Base-by-base conservation (phyloP, 2,113 vertebrate species). In the Neomonachus schauinslandi region DNA sequence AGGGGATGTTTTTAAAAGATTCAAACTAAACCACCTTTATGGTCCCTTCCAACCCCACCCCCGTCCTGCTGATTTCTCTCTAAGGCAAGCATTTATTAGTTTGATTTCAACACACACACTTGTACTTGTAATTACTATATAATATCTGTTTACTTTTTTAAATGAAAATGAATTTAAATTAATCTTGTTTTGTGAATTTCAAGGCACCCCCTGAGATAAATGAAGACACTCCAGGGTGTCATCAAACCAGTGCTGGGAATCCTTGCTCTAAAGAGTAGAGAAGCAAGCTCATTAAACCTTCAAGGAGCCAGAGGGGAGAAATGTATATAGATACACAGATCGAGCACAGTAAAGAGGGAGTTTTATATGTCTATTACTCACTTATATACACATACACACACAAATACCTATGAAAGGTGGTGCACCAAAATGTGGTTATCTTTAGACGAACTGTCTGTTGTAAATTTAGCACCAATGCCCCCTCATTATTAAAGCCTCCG, bases 151-250 rank as follows among this genome's bases (percentile, higher is more conserved):
- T 98, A 94, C 85, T 96, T 95, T 97, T 97, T 97, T 11, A 97
- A 98, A 97, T 6, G 77, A 98, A 98, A 95, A 96, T 97, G 89
- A 98, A 97, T 97, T 97, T 95, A 96, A 97, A 97, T 98, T 98
- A 97, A 97, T 97, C 93, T 95, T 98, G 96, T 97, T 98, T 97
- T 98, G 93, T 96, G 91, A 97, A 97, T 96, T 98, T 97, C 96
- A 95, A 94, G 95, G 95, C 93, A 98, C 89, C 94, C 96, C 94
- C 95, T 96, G 96, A 97, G 95, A 97, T 98, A 98, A 97, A 97
- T 97, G 93, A 97, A 98, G 96, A 96, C 95, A 97, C 97, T 93
- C 98, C 89, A 97, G 95, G 96, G 97, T 95, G 91, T 96, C 95
- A 95, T 98, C 97, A 98, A 98, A 95, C 74, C 88, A 94, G 42